Base-by-base conservation (phyloP, 2,797 vertebrate species). In the Sebastes hubbsi region DNA sequence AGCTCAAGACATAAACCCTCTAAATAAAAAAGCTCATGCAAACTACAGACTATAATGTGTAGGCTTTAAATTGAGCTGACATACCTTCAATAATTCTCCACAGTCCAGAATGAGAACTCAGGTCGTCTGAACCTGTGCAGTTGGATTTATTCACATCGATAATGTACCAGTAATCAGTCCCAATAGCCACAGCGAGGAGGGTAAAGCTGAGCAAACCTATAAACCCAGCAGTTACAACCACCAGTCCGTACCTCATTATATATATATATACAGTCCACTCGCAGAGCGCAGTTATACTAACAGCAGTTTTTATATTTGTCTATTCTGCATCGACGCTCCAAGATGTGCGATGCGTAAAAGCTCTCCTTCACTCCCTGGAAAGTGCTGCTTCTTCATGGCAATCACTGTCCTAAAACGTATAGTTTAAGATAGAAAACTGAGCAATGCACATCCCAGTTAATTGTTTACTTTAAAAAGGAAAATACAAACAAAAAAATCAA, bases 21-120 rank as follows among this genome's bases (percentile, higher is more conserved):
- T 29, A 20, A 60, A 52, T 58, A 27, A 49, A 25, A 49, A 29
- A 56, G 4, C 36, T 34, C 22, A 8, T 7, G 29, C 16, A 70
- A 56, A 71, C 36, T 58, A 2, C 2, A 69, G 16, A 61, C 5
- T 29, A 12, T 2, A 42, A 27, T 11, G 4, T 38, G 5, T 4
- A 8, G 8, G 4, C 30, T 59, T 29, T 29, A 42, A 61, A 2
- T 64, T 70, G 38, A 68, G 18, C 3, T 46, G 36, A 30, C 82
- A 67, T 94, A 97, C 97, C 96, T 96, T 96, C 95, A 78, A 93
- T 94, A 59, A 95, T 95, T 62, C 88, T 94, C 97, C 97, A 97
- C 60, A 97, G 92, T 75, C 97, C 96, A 3, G 95, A 96, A 77
- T 95, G 95, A 1, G 95, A 97, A 83, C 94, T 95, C 82, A 96